Conservation (phyloP, 2,113 vertebrate species). For the Puma concolor region DNA sequence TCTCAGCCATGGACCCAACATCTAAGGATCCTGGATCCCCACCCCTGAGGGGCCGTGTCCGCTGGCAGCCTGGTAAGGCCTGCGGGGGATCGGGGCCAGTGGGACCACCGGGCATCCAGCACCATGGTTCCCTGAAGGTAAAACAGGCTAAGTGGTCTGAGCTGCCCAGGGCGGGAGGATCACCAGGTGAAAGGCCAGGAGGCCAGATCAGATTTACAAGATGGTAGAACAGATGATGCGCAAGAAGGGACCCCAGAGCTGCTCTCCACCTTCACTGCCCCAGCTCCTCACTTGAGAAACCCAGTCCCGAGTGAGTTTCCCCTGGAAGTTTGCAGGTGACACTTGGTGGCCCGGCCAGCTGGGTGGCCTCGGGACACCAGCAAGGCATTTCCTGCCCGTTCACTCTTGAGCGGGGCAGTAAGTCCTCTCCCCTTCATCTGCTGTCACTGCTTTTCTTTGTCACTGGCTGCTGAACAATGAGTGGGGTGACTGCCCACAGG, state of each 20-base stretch:
- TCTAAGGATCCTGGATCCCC: background rate
- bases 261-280: background rate
- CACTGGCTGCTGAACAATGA: conserved; percentile 20
- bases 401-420: background rate
- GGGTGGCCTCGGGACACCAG: background rate
- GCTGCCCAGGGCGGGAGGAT: background rate
- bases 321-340: background rate
- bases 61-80: background rate
- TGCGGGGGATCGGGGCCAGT: background rate
- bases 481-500: background rate
- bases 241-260: background rate
- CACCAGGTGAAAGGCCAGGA: background rate
- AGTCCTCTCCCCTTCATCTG: background rate
- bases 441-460: conserved; percentile 36
- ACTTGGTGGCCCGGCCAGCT: background rate
- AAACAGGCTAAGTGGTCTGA: background rate
- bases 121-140: background rate
- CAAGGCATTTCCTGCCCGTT: fast-evolving
- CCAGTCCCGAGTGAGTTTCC: background rate
- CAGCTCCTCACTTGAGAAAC: background rate
- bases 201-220: no score
- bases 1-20: background rate
- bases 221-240: background rate
- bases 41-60: fast-evolving
- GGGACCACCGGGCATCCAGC: background rate